Evolutionary conservation across 2,888 invertebrate species (phyloP).

Genomic region (Suillia variegata): DNA sequence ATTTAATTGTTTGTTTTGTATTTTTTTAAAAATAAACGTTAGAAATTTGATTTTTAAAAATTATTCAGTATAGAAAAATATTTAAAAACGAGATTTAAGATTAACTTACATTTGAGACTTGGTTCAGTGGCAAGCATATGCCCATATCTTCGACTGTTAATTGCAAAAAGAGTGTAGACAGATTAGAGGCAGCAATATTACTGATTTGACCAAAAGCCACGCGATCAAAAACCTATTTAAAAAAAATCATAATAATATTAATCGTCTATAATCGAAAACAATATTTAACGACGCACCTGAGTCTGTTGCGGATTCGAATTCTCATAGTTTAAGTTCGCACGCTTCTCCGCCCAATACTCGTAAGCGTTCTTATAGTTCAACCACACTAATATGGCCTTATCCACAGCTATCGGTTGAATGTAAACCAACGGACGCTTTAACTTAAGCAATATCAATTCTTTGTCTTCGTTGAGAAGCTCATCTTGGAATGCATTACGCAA

Average conservation of each 20-base stretch:
- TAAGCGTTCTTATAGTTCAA: constrained; percentile 99
- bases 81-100: too few relatives aligned
- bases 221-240: constrained; percentile 68
- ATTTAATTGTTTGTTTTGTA: not conserved
- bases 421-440: constrained; percentile 92
- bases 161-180: constrained; percentile 91
- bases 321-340: constrained; percentile 88
- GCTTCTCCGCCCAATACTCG: constrained; percentile 98
- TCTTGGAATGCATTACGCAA: constrained; percentile 85
- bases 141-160: constrained; percentile 96
- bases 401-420: constrained; percentile 96
- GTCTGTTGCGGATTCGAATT: constrained; percentile 76
- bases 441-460: constrained; percentile 87
- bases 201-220: constrained; percentile 80
- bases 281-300: constrained; percentile 22
- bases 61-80: not conserved
- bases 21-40: constrained; percentile 15
- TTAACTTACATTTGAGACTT: constrained; percentile 70
- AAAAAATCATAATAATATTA: constrained; percentile 4
- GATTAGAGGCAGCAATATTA: constrained; percentile 76
- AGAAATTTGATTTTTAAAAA: too few relatives aligned
- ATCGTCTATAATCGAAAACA: not conserved
- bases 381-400: constrained; percentile 98
- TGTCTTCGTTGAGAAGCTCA: constrained; percentile 86
- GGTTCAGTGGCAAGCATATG: constrained; percentile 89